Base-by-base conservation (phyloP, 2,113 vertebrate genomes). In the Periophthalmus modestus region DNA sequence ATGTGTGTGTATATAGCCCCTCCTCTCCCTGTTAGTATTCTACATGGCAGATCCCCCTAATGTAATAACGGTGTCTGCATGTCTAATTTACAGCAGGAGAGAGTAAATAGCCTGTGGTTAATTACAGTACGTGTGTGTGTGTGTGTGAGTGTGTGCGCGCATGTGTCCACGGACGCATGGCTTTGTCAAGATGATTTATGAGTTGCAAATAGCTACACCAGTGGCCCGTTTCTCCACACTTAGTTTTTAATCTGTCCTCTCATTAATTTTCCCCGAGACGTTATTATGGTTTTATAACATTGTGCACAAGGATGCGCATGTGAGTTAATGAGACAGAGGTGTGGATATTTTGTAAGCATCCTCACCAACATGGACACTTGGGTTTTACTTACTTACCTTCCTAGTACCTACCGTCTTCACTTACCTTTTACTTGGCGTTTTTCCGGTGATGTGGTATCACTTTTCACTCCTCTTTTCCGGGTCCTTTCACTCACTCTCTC, bases 61-160 rank as follows among this genome's bases (percentile, higher is more conserved):
- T 92, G 90, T 92, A 91, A 92, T 92, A 92, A 91, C 91, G 91
- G 88, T 92, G 91, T 92, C 91, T 92, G 91, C 91, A 92, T 92
- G 91, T 92, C 90, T 92, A 92, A 92, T 92, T 92, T 92, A 92
- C 90, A 92, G 90, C 91, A 92, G 88, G 90, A 90, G 87, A 89
- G 87, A 92, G 91, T 91, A 92, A 92, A 92, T 92, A 92, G 91
- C 91, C 91, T 92, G 85, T 92, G 91, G 90, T 92, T 92, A 92
- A 92, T 92, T 92, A 92, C 91, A 91, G 89, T 91, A 50, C 72
- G 68, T 79, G 55, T 67, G 58, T 75, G 52, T 72, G 52, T 72
- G 69, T 84, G 71, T 78, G 74, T 74, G n/a, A n/a, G 14, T 79
- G 28, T 28, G 28, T 28, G 28, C 28, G 69, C 74, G 86, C 75